Base-by-base conservation (phyloP, 2,113 vertebrate species). In the Choloepus hoffmanni region DNA sequence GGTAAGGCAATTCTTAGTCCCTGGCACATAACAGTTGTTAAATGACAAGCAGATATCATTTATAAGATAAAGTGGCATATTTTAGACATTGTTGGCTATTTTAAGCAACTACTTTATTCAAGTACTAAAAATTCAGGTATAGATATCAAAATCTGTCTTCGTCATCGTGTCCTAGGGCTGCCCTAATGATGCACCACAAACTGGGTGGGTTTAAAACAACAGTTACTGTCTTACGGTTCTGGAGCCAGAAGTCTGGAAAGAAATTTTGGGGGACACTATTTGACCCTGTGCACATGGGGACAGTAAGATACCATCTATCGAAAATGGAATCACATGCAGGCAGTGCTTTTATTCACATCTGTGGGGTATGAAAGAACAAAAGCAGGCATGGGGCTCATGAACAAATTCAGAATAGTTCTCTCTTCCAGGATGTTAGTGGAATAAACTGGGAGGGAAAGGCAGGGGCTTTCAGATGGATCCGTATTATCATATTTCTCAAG, bases 101-200 rank as follows among this genome's bases (percentile, higher is more conserved):
- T 62, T 40, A 92, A 83, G 95, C 16, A 74, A 82, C 53, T 91
- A 43, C 43, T 89, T 84, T 74, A 94, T 24, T 95, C 85, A 95
- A 62, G 67, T 83, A 85, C 16, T 55, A 83, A 3, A 9, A 50
- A 19, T 58, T 58, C 16, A 58, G 19, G 55, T 58, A 50, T 11
- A 36, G 36, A 9, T 50, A 50, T 50, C 48, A 58, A 58, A 58
- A 21, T 58, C 55, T 58, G 55, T 58, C 16, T 58, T 58, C 6
- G 19, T 58, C 19, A 2, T 36, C 2, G 36, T 36, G 36, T 58
- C 55, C 19, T 58, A 21, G 55, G 19, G 55, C 55, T 58, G 55
- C 19, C 19, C 4, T 19, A 58, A 58, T 18, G 6, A 21, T 16
- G 15, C 16, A 58, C 55, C 53, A 58, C 19, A 58, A 21, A 58